Evolutionary conservation across 2,888 invertebrate genomes (phyloP), one percentile per base, ranked within the genome.

Genomic region (Andrena haemorrhoa): DNA sequence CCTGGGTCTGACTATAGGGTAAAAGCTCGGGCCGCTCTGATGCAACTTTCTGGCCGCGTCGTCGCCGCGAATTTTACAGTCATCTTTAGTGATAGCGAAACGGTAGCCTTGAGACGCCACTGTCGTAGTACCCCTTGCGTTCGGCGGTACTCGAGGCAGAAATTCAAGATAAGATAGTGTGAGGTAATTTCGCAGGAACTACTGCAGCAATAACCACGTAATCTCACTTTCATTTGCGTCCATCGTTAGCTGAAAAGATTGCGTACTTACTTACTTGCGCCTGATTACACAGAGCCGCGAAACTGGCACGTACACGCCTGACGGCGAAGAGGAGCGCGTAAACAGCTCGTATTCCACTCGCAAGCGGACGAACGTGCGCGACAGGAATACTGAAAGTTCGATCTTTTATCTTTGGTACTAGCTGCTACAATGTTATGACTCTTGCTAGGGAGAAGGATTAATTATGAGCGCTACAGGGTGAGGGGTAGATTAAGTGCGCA

Each of bases 171-270:
- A 41, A 41, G 41, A 41, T 41, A 41, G 41, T 1, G 41, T 10
- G 31, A 51, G 58, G 47, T 47, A 68, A 63, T 53, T 53, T 53
- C 41, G 20, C 60, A 26, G 64, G 31, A 69, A 75, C 58, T 41
- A 35, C 33, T 49, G 20, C 49, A 31, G 26, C 61, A 49, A 73
- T 29, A 56, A 64, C 58, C 58, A 64, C 75, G 76, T 75, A 77
- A 73, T 75, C 65, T 73, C 70, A 31, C 63, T 76, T 77, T 75
- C 65, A 82, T 82, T 82, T 84, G 84, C 82, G 84, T 49, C 51
- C 60, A n/a, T 56, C 65, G 56, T 75, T 8, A 47, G 26, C 58
- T 35, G 49, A 58, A 77, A 77, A 58, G 58, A 26, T 71, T 75
- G 70, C 58, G 65, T 65, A 72, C 72, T 71, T 75, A 63, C 58